Evolutionary conservation across 37 sponge, comb jelly and placozoan genomes (phyloP).

Genomic region (Oopsacas minuta): DNA sequence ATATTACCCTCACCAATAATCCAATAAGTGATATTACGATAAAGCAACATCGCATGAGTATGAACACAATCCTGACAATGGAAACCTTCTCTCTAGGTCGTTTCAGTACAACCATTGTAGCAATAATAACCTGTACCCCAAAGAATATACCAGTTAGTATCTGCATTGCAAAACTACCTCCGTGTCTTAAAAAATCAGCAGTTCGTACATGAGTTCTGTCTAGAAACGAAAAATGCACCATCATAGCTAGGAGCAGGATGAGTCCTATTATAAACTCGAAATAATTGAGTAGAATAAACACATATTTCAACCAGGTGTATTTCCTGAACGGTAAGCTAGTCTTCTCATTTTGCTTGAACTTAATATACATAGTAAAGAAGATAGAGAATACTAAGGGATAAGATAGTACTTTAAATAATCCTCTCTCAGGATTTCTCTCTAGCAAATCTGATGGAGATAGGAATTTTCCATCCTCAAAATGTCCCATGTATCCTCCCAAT

Average conservation of each 20-base stretch:
- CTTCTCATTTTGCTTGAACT: not conserved
- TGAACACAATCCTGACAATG: not conserved
- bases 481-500: not conserved
- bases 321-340: not conserved
- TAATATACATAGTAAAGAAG: not conserved
- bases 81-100: not conserved
- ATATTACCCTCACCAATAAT: not conserved
- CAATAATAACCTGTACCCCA: not conserved
- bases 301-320: conserved; percentile 4
- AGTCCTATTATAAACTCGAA: not conserved
- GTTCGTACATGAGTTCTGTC: not conserved
- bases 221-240: conserved; percentile 14
- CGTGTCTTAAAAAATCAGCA: not conserved
- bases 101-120: not conserved
- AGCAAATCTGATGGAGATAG: not conserved
- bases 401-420: not conserved
- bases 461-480: not conserved
- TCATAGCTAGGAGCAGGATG: not conserved
- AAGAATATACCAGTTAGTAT: not conserved
- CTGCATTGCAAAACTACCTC: conserved; percentile 6
- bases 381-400: not conserved
- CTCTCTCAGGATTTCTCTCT: not conserved
- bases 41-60: not conserved
- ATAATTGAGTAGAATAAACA: conserved; percentile 9
- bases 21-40: not conserved